phyloP scores from a whole-genome alignment of 2,113 vertebrate species.

The Macquaria ambigua region DNA sequence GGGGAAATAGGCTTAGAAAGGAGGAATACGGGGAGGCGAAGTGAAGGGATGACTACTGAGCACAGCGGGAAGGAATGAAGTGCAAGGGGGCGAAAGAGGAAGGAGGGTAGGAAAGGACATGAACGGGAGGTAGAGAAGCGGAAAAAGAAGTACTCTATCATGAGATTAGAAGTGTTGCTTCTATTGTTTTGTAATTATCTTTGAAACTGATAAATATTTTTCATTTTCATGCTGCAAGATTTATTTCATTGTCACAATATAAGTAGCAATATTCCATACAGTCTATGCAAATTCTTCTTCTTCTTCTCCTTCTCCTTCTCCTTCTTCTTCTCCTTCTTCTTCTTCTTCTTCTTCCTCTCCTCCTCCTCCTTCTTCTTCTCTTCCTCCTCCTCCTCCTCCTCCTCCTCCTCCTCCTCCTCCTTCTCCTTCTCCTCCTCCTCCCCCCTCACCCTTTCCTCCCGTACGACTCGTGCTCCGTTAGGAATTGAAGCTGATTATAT shows the following conservation, averaged over 20 bases:
- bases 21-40: slow-evolving; percentile 11
- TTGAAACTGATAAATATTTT: slow-evolving; percentile 29
- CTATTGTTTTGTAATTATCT: slow-evolving; percentile 34
- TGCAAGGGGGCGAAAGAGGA: background rate
- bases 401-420: slow-evolving; percentile 1
- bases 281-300: slow-evolving; percentile 38
- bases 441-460: background rate
- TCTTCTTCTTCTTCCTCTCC: background rate
- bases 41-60: slow-evolving; percentile 31
- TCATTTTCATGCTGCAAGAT: slow-evolving; percentile 29
- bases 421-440: background rate
- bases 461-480: slow-evolving; percentile 48
- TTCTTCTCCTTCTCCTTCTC: background rate
- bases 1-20: slow-evolving; percentile 72
- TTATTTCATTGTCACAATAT: slow-evolving; percentile 17
- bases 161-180: background rate
- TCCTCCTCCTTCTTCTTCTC: background rate
- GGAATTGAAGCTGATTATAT: slow-evolving; percentile 79
- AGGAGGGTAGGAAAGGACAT: background rate
- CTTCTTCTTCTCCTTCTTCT: too few species aligned
- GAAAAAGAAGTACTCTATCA: background rate
- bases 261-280: slow-evolving; percentile 35
- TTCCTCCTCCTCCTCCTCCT: background rate
- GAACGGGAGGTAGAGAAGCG: background rate
- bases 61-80: background rate